Conservation (phyloP, 2,113 vertebrate genomes). For the Sitta europaea region DNA sequence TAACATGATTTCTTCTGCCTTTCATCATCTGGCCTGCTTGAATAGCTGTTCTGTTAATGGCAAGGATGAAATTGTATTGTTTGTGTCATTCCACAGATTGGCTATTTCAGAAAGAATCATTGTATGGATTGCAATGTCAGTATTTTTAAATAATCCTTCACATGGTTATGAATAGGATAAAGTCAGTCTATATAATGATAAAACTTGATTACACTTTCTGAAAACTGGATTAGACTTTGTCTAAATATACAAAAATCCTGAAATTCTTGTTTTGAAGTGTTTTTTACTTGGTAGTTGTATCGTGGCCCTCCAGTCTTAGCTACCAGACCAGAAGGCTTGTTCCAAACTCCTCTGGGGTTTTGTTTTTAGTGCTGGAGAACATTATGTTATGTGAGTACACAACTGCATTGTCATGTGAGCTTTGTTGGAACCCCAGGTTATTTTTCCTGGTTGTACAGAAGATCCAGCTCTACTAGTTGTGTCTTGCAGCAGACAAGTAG, state of each 20-base stretch:
- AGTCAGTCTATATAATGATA: slow-evolving; percentile 30
- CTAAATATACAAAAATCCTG: slow-evolving; percentile 43
- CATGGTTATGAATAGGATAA: slow-evolving; percentile 24
- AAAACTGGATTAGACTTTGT: slow-evolving; percentile 32
- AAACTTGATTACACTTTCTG: slow-evolving; percentile 30
- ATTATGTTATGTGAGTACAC: background rate
- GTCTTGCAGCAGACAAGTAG: background rate
- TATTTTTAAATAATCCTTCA: slow-evolving; percentile 40
- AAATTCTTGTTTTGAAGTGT: slow-evolving; percentile 26
- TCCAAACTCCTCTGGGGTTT: background rate
- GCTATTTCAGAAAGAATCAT: background rate
- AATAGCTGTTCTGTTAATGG: background rate
- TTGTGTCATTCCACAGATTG: slow-evolving; percentile 37
- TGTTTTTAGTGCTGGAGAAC: background rate
- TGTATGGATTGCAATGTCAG: slow-evolving; percentile 42
- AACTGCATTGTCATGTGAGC: background rate
- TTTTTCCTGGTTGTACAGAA: background rate
- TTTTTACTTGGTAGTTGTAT: background rate
- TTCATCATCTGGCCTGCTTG: background rate
- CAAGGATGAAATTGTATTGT: background rate
- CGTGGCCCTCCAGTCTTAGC: background rate
- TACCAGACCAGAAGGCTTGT: background rate
- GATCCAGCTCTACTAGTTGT: background rate
- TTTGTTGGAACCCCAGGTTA: background rate
- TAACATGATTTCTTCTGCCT: slow-evolving; percentile 10